Evolutionary conservation across 2,888 invertebrate species (phyloP).

Genomic region (Chydorus sphaericus): DNA sequence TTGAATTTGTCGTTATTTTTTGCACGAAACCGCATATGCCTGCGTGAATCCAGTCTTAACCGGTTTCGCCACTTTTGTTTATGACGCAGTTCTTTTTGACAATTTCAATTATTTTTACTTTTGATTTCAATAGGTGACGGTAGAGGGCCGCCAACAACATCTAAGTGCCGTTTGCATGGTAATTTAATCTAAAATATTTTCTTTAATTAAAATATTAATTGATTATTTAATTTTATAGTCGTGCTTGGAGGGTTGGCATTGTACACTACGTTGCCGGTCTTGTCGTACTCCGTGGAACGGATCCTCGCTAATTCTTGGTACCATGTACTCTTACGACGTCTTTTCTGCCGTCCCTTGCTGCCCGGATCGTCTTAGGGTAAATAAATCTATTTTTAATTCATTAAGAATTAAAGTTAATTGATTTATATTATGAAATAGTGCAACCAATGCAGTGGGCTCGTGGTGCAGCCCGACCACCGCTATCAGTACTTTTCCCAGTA

Average conservation of each 20-base stretch:
- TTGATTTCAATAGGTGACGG: slow-evolving; percentile 55
- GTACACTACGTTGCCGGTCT: slow-evolving; percentile 59
- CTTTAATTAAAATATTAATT: neutral
- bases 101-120: slow-evolving; percentile 15
- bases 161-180: slow-evolving; percentile 56
- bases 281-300: slow-evolving; percentile 84
- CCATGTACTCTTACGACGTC: slow-evolving; percentile 96
- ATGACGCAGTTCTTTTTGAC: neutral
- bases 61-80: neutral
- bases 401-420: neutral
- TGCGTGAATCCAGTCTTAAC: neutral
- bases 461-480: slow-evolving; percentile 71
- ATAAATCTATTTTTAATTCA: slow-evolving; percentile 19
- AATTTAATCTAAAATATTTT: neutral
- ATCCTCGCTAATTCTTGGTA: slow-evolving; percentile 80
- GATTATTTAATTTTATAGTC: slow-evolving; percentile 34
- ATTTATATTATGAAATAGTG: slow-evolving; percentile 43
- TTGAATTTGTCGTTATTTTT: too few species aligned
- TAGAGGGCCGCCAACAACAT: slow-evolving; percentile 77
- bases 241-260: slow-evolving; percentile 63
- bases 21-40: too few species aligned
- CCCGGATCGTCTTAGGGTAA: slow-evolving; percentile 75
- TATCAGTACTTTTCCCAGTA: slow-evolving; percentile 89
- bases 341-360: slow-evolving; percentile 96
- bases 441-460: slow-evolving; percentile 77